Evolutionary conservation across 1,140 invertebrate species (phyloP).

Genomic region (Drosophila oshimai): DNA sequence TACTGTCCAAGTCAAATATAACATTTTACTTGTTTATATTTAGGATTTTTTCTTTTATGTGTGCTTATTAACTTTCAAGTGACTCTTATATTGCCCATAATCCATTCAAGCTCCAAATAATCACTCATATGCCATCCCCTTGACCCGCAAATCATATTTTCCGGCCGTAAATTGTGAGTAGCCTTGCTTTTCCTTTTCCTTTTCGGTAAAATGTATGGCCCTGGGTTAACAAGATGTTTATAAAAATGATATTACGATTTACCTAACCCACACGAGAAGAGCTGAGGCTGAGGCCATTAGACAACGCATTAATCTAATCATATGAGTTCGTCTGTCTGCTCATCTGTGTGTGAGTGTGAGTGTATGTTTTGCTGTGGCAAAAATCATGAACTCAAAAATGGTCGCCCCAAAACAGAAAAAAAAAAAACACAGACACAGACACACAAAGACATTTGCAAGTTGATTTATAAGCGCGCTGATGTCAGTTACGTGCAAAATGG

Average conservation of each 20-base stretch:
- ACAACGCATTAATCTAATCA: slow-evolving; percentile 78
- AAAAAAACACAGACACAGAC: neutral
- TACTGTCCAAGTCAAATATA: too few relatives aligned
- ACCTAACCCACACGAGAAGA: slow-evolving; percentile 21
- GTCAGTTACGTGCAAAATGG: slow-evolving; percentile 75
- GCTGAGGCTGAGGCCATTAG: slow-evolving; percentile 58
- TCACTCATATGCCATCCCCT: slow-evolving; percentile 16
- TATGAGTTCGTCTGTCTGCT: slow-evolving; percentile 47
- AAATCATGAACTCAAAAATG: slow-evolving; percentile 74
- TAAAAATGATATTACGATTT: slow-evolving; percentile 56
- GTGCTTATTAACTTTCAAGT: neutral
- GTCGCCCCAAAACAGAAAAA: neutral
- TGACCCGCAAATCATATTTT: slow-evolving; percentile 39
- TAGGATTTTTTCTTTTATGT: too few relatives aligned
- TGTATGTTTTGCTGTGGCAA: slow-evolving; percentile 6
- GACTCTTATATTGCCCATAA: slow-evolving; percentile 11
- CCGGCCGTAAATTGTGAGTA: slow-evolving; percentile 10
- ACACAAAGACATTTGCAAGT: slow-evolving; percentile 63
- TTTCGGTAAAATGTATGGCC: neutral
- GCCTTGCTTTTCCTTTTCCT: too few relatives aligned
- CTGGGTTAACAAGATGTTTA: slow-evolving; percentile 44
- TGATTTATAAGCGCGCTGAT: slow-evolving; percentile 78
- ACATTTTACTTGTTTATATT: too few relatives aligned
- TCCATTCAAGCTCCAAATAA: slow-evolving; percentile 13
- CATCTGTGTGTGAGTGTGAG: neutral